Conservation (phyloP, 2,888 invertebrate species). For the Morpho achilles region DNA sequence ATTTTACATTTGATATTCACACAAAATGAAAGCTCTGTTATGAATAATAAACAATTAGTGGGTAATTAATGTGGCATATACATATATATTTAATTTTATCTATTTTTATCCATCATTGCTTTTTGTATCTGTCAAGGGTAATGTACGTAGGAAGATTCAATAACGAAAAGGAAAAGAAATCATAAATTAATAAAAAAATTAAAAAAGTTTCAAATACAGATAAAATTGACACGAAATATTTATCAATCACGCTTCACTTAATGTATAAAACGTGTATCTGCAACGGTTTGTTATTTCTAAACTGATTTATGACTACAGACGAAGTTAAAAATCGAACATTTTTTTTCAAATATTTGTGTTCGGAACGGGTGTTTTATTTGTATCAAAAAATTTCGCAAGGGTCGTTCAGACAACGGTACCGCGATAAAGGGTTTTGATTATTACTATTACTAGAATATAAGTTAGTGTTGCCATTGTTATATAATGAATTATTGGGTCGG, state of each 20-base stretch:
- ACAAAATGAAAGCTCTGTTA: too few relatives aligned
- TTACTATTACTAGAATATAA: slow-evolving; percentile 71
- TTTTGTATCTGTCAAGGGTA: too few relatives aligned
- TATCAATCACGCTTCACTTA: slow-evolving; percentile 65
- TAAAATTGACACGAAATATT: slow-evolving; percentile 30
- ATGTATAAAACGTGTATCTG: slow-evolving; percentile 58
- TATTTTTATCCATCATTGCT: too few relatives aligned
- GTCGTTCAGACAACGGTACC: slow-evolving; percentile 58
- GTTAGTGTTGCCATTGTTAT: slow-evolving; percentile 70
- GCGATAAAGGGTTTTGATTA: slow-evolving; percentile 66
- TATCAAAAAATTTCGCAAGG: slow-evolving; percentile 72
- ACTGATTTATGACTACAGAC: slow-evolving; percentile 73
- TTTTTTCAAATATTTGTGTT: slow-evolving; percentile 75
- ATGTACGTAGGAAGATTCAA: too few relatives aligned
- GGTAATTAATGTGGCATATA: too few relatives aligned
- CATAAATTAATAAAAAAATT: too few relatives aligned
- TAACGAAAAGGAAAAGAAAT: too few relatives aligned
- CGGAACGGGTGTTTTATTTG: slow-evolving; percentile 76
- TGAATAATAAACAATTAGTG: too few relatives aligned
- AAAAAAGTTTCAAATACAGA: neutral
- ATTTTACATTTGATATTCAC: too few relatives aligned
- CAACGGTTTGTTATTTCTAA: slow-evolving; percentile 62
- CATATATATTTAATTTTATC: too few relatives aligned
- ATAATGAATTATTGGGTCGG: slow-evolving; percentile 78
- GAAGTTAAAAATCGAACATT: slow-evolving; percentile 60